Evolutionary conservation across 2,888 invertebrate genomes (phyloP).

Genomic region (Lasioglossum vierecki): DNA sequence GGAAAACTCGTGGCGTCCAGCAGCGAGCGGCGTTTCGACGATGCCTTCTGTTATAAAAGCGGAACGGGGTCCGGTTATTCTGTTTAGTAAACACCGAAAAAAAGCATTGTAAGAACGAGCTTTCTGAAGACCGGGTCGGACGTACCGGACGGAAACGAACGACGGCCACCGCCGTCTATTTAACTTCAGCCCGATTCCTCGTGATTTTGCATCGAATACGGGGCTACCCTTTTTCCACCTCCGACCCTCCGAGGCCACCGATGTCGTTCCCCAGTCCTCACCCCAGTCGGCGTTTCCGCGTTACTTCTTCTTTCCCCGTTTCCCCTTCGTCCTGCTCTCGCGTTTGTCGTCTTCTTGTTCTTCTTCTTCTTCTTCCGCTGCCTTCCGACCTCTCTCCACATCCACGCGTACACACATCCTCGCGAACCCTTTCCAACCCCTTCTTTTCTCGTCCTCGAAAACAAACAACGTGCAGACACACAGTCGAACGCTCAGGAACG

Average conservation of each 20-base stretch:
- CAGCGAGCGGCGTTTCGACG: slow-evolving; percentile 15
- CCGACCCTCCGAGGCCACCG: slow-evolving; percentile 6
- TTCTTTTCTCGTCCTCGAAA: slow-evolving; percentile 59
- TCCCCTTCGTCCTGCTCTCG: neutral
- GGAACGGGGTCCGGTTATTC: slow-evolving; percentile 37
- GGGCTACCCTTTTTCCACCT: slow-evolving; percentile 29
- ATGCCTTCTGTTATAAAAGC: slow-evolving; percentile 46
- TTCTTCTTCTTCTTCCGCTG: neutral
- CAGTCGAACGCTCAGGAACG: slow-evolving; percentile 54
- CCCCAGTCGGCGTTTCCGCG: slow-evolving; percentile 13
- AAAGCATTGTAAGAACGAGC: slow-evolving; percentile 50
- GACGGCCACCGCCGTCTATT: slow-evolving; percentile 68
- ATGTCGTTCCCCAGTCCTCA: slow-evolving; percentile 27
- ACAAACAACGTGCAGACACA: slow-evolving; percentile 72
- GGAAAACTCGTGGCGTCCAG: slow-evolving; percentile 29
- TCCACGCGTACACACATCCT: neutral
- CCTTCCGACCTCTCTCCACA: neutral
- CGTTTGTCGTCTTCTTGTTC: slow-evolving; percentile 17
- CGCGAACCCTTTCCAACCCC: slow-evolving; percentile 9
- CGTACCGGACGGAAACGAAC: slow-evolving; percentile 54
- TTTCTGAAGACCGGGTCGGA: slow-evolving; percentile 40
- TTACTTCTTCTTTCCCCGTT: slow-evolving; percentile 10
- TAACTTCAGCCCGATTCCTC: slow-evolving; percentile 68
- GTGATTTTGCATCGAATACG: slow-evolving; percentile 67
- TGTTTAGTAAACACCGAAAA: slow-evolving; percentile 61